Conservation (phyloP, 1,140 invertebrate species). For the Papilio machaon region DNA sequence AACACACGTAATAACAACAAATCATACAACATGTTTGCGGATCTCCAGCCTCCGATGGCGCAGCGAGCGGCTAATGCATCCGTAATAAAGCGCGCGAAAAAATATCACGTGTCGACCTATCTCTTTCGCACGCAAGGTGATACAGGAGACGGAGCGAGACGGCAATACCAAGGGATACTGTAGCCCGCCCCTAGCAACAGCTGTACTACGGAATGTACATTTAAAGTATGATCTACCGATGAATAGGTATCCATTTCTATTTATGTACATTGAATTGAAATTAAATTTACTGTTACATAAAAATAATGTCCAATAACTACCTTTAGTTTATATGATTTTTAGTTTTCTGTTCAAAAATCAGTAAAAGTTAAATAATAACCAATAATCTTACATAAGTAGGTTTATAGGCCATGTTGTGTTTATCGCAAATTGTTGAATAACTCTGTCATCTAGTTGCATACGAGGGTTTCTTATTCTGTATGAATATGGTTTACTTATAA, state of each 20-base stretch:
- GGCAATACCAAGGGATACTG: constrained; percentile 23
- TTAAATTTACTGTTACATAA: not conserved
- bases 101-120: constrained; percentile 34
- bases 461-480: not conserved
- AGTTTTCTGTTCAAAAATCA: not conserved
- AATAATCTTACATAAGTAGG: not conserved
- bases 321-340: not conserved
- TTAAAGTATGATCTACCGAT: not conserved
- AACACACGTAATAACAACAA: constrained; percentile 2
- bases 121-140: constrained; percentile 2
- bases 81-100: constrained; percentile 38
- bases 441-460: not conserved
- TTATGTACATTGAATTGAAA: not conserved
- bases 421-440: not conserved
- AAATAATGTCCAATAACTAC: not conserved
- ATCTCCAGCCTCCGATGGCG: not conserved
- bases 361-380: not conserved
- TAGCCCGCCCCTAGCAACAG: constrained; percentile 39
- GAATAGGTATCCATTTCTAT: not conserved
- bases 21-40: constrained; percentile 15
- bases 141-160: constrained; percentile 1
- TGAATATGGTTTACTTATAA: not conserved
- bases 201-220: constrained; percentile 36
- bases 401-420: constrained; percentile 1
- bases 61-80: constrained; percentile 18